Percentiles rank a stretch among this genome's conserved stretches.
Evolutionary conservation across 2,888 invertebrate genomes (phyloP).

Genomic region (Branchellion lobata): DNA sequence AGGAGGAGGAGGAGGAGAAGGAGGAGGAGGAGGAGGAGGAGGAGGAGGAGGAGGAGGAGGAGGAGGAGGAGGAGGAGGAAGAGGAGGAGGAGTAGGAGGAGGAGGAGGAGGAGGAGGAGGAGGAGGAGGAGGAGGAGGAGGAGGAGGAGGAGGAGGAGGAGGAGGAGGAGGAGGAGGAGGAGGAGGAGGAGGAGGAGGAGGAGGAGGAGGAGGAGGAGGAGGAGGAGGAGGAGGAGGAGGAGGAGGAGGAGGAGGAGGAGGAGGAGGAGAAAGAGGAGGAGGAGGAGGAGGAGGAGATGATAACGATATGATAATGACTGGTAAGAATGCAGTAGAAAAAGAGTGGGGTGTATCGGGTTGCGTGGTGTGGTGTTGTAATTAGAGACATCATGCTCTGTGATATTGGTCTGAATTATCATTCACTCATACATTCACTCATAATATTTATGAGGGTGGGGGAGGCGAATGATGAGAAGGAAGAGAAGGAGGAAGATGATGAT

Average conservation of each 20-base stretch:
- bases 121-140: slow-evolving; percentile 2
- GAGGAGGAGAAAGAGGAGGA: slow-evolving; percentile 20
- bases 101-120: slow-evolving; percentile 4
- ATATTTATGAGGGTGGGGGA: no score
- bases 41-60: neutral
- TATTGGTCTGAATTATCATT: no score
- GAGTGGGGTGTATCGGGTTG: no score
- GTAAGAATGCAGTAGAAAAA: no score
- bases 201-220: slow-evolving; percentile 14
- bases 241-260: slow-evolving; percentile 26
- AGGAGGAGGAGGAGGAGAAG: slow-evolving; percentile 20
- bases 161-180: neutral
- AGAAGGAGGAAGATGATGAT: no score
- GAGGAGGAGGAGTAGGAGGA: neutral
- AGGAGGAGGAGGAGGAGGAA: neutral
- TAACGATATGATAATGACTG: no score
- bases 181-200: slow-evolving; percentile 23
- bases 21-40: slow-evolving; percentile 18
- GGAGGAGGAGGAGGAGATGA: slow-evolving; percentile 20
- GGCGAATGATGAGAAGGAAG: no score
- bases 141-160: slow-evolving; percentile 7
- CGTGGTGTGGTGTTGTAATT: no score
- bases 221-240: neutral
- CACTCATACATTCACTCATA: no score
- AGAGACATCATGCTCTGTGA: no score